Conservation (phyloP, 2,113 vertebrate genomes). For the Plectropomus leopardus region DNA sequence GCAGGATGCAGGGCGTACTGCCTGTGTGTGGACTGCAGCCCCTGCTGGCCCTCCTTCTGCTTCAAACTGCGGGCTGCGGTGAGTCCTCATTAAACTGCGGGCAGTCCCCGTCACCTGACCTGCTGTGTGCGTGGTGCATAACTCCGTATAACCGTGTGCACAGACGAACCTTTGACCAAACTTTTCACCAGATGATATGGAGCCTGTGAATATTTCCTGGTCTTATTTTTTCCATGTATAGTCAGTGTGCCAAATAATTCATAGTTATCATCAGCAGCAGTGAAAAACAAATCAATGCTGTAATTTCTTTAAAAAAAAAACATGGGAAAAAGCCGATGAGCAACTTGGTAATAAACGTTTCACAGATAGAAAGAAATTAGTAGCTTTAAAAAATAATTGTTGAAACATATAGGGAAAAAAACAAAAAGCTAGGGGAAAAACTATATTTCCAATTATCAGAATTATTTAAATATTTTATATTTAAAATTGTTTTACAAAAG, state of each 20-base stretch:
- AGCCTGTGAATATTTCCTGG: not conserved
- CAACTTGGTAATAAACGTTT: too few species aligned
- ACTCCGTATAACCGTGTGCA: constrained; percentile 6
- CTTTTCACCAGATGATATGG: not conserved
- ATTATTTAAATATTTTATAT: too few species aligned
- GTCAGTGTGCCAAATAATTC: not conserved
- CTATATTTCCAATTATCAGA: too few species aligned
- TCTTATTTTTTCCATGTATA: constrained; percentile 1
- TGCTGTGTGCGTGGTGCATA: not conserved
- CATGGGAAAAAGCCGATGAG: too few species aligned
- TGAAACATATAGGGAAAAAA: too few species aligned
- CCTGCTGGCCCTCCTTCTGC: constrained; percentile 77
- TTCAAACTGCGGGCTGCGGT: constrained; percentile 72
- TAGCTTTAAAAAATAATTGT: too few species aligned
- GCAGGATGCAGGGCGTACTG: constrained; percentile 71
- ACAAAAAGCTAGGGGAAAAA: too few species aligned
- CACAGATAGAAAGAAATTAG: too few species aligned
- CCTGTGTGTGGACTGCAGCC: constrained; percentile 70
- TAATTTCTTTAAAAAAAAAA: too few species aligned
- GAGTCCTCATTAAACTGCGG: constrained; percentile 65
- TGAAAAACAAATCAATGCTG: too few species aligned
- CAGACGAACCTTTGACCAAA: not conserved
- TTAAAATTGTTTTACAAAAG: too few species aligned
- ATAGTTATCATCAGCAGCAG: too few species aligned
- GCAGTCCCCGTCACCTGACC: constrained; percentile 24